phyloP scores from a whole-genome alignment of 2,797 vertebrate species.

The Dermochelys coriacea region DNA sequence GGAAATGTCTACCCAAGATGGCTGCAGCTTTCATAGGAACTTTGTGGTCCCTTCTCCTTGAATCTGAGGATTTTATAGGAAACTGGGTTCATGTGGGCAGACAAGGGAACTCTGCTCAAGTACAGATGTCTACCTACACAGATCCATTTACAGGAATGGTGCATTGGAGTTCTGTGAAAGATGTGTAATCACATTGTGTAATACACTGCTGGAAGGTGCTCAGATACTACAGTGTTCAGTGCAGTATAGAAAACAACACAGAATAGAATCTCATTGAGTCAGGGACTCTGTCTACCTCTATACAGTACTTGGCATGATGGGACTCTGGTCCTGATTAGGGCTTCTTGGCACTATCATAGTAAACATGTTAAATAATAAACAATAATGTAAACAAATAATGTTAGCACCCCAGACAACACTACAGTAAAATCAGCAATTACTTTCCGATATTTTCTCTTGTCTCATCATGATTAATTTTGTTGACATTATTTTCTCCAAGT shows the following conservation, averaged over 20 bases:
- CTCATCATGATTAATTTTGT: conserved; percentile 30
- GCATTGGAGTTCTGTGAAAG: not conserved
- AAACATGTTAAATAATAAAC: conserved; percentile 62
- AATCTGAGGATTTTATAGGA: not conserved
- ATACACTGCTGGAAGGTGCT: not conserved
- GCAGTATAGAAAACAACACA: not conserved
- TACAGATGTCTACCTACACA: not conserved
- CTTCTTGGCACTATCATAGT: conserved; percentile 71
- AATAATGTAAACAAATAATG: conserved; percentile 73
- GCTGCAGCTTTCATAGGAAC: not conserved
- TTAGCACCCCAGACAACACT: conserved; percentile 57
- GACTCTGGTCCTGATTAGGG: conserved; percentile 60
- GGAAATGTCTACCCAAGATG: not conserved
- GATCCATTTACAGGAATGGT: conserved; percentile 47
- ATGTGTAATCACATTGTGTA: not conserved
- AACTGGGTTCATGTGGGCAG: not conserved
- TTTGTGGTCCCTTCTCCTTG: not conserved
- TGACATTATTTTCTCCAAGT: conserved; percentile 60
- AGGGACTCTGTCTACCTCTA: conserved; percentile 51
- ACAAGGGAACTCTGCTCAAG: not conserved
- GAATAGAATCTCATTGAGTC: conserved; percentile 59
- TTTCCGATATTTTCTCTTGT: conserved; percentile 45
- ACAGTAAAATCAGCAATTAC: conserved; percentile 58
- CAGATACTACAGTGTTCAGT: not conserved
- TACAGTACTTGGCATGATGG: conserved; percentile 59